Evolutionary conservation across 2,888 invertebrate genomes (phyloP).

Genomic region (Diloba caeruleocephala): DNA sequence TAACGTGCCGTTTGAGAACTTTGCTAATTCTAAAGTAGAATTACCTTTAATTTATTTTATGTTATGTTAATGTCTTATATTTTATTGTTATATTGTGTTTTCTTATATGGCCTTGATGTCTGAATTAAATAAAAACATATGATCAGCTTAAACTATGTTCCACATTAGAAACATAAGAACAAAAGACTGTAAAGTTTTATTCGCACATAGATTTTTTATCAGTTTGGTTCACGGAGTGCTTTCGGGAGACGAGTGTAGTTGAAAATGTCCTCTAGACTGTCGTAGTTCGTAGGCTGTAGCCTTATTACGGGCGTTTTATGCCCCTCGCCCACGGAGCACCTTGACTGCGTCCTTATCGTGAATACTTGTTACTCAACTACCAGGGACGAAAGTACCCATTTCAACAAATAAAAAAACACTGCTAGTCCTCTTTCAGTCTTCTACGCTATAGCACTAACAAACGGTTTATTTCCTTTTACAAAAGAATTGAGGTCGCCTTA

Average conservation of each 20-base stretch:
- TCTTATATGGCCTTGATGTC: too few relatives aligned
- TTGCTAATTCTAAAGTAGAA: too few relatives aligned
- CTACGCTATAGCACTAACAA: constrained; percentile 57
- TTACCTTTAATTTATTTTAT: too few relatives aligned
- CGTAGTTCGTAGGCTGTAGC: constrained; percentile 47
- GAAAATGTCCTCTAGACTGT: constrained; percentile 52
- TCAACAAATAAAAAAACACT: constrained; percentile 40
- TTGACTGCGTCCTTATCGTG: constrained; percentile 54
- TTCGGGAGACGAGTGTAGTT: constrained; percentile 55
- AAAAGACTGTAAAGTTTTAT: constrained; percentile 3
- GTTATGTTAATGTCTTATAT: too few relatives aligned
- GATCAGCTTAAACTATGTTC: too few relatives aligned
- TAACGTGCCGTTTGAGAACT: background rate
- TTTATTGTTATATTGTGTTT: too few relatives aligned
- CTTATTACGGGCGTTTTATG: constrained; percentile 53
- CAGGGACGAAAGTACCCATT: constrained; percentile 43
- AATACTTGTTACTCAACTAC: constrained; percentile 49
- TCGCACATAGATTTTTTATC: constrained; percentile 48
- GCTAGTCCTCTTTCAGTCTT: constrained; percentile 29
- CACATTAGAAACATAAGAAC: too few relatives aligned
- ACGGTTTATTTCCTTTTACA: constrained; percentile 56
- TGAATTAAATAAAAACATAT: too few relatives aligned
- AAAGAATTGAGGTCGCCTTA: constrained; percentile 32
- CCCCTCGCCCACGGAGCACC: constrained; percentile 44
- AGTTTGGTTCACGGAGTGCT: constrained; percentile 45